These are phyloP conservation scores for Mactromeris polynyma DNA, from an alignment of 2,888 invertebrate genomes.

Conservation along the genomic window DNA sequence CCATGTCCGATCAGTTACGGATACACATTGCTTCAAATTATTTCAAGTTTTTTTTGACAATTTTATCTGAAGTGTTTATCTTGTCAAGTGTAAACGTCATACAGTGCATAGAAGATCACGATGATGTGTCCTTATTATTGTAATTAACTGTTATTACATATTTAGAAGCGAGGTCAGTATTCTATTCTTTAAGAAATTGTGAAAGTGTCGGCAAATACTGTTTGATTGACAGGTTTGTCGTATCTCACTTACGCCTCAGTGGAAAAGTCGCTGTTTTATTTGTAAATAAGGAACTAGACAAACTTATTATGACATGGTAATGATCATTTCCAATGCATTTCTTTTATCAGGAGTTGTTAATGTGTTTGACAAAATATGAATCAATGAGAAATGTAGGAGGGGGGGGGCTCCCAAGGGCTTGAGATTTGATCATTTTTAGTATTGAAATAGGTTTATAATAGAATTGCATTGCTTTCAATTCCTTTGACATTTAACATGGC, in stretches of 20 bases:
- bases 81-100: neutral
- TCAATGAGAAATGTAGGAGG: neutral
- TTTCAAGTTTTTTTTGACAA: neutral
- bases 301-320: neutral
- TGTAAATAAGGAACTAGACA: neutral
- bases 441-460: slow-evolving; percentile 11
- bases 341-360: slow-evolving; percentile 10
- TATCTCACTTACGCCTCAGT: neutral
- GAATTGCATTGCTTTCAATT: slow-evolving; percentile 18
- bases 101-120: neutral
- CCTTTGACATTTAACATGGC: neutral
- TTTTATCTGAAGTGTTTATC: neutral
- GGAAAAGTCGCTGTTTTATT: neutral
- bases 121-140: neutral
- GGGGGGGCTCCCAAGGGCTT: neutral
- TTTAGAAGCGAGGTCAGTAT: slow-evolving; percentile 2
- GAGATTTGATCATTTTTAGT: slow-evolving; percentile 13
- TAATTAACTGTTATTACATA: slow-evolving; percentile 20
- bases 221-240: slow-evolving; percentile 1
- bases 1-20: neutral
- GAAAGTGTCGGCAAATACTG: neutral
- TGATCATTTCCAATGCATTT: neutral
- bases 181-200: neutral
- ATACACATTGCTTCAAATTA: neutral
- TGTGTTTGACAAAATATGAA: slow-evolving; percentile 21